phyloP scores from a whole-genome alignment of 2,797 vertebrate species.

The Sebastes ruberrimus region DNA sequence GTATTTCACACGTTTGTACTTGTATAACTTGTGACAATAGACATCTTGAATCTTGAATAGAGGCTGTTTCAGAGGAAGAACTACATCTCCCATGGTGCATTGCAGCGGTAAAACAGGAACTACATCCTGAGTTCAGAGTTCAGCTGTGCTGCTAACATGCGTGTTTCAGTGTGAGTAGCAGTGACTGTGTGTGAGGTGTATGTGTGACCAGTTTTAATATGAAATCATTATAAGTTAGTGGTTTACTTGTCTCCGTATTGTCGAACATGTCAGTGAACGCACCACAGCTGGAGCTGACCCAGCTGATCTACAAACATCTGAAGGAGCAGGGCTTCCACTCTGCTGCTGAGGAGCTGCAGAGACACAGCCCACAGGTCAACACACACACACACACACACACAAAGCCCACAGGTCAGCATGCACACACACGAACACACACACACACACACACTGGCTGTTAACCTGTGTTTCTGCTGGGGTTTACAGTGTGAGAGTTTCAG shows the following conservation, averaged over 20 bases:
- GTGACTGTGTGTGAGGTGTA: background rate
- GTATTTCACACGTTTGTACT: too few species aligned
- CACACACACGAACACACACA: background rate
- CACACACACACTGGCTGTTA: background rate
- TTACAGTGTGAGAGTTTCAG: background rate
- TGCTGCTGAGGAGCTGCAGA: constrained; percentile 79
- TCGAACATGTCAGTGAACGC: constrained; percentile 69
- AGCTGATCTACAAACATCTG: constrained; percentile 78
- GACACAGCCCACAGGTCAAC: constrained; percentile 76
- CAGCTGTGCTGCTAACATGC: constrained; percentile 37
- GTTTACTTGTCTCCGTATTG: background rate
- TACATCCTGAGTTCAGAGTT: constrained; percentile 62
- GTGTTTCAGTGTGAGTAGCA: background rate
- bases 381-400: background rate
- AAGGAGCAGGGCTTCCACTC: constrained; percentile 80
- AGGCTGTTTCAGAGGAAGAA: background rate
- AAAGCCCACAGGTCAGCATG: constrained; percentile 74
- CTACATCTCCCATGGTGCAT: constrained; percentile 76
- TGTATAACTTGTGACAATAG: too few species aligned
- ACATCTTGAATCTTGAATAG: too few species aligned
- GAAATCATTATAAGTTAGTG: background rate
- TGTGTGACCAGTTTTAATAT: constrained; percentile 15
- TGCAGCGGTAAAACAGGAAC: background rate
- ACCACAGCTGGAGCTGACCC: constrained; percentile 60
- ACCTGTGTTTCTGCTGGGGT: too few species aligned